Percentiles rank a stretch among this genome's conserved stretches.
phyloP scores from a whole-genome alignment of 1,140 invertebrate species.

The Ganaspis sp. region DNA sequence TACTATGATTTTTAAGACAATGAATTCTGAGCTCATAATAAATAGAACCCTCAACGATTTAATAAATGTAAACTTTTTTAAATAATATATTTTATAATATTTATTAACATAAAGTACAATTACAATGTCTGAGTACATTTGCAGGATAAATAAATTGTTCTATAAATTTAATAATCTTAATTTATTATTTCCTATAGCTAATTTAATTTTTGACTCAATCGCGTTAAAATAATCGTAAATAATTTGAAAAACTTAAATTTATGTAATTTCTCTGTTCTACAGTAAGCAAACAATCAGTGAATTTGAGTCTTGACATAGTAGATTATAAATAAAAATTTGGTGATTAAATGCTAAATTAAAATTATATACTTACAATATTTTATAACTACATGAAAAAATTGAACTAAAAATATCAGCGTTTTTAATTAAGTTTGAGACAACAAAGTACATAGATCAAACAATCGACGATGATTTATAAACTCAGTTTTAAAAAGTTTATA shows the following conservation, averaged over 20 bases:
- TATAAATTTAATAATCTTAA: conserved; percentile 1
- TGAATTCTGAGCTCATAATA: not conserved
- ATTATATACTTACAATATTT: too few relatives aligned
- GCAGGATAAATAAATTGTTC: not conserved
- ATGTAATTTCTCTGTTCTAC: not conserved
- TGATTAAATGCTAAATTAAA: too few relatives aligned
- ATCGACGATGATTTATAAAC: too few relatives aligned
- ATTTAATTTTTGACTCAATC: conserved; percentile 18
- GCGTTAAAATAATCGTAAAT: not conserved
- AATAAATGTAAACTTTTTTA: not conserved
- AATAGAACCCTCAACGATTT: not conserved
- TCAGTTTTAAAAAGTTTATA: too few relatives aligned
- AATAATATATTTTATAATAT: conserved; percentile 9
- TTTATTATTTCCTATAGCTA: conserved; percentile 9
- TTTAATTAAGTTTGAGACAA: not conserved
- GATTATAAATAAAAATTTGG: not conserved
- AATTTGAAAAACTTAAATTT: not conserved
- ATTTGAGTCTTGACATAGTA: not conserved
- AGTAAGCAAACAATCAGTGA: too few relatives aligned
- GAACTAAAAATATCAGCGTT: not conserved
- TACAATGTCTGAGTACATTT: conserved; percentile 5
- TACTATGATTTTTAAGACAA: too few relatives aligned
- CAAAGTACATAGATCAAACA: too few relatives aligned
- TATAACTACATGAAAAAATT: not conserved
- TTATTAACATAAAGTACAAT: conserved; percentile 11